Percentiles rank a stretch among this genome's conserved stretches.
Evolutionary conservation across 1,140 invertebrate genomes (phyloP).

Genomic region (Dolichoris vasculosae): DNA sequence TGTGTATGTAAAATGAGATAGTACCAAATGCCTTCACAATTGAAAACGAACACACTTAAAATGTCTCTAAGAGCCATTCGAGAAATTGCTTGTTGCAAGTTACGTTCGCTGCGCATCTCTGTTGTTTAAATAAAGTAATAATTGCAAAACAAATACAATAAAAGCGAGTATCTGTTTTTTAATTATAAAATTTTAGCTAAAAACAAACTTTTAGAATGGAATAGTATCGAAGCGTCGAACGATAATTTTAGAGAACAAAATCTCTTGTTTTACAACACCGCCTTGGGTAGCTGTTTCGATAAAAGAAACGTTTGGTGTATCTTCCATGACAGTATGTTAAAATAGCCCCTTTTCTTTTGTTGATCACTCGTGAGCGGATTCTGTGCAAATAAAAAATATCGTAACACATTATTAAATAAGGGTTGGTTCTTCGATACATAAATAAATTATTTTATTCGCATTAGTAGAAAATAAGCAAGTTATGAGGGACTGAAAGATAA

Average conservation of each 20-base stretch:
- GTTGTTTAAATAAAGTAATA: neutral
- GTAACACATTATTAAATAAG: neutral
- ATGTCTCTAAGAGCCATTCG: neutral
- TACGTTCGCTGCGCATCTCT: neutral
- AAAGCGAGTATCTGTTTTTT: neutral
- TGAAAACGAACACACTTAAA: neutral
- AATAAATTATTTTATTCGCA: neutral
- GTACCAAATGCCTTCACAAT: too few relatives aligned
- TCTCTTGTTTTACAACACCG: neutral
- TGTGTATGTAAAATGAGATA: neutral
- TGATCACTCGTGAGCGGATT: neutral
- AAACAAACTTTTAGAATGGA: neutral
- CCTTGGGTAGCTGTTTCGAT: neutral
- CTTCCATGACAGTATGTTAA: constrained; percentile 49
- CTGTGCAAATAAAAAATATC: neutral
- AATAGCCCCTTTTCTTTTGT: neutral
- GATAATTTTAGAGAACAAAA: constrained; percentile 11
- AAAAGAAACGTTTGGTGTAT: neutral
- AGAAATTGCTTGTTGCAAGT: neutral
- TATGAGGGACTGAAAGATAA: neutral
- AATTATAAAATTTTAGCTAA: neutral
- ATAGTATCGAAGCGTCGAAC: neutral
- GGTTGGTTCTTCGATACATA: neutral
- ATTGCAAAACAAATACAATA: neutral
- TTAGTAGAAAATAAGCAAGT: neutral